Evolutionary conservation across 2,888 invertebrate genomes (phyloP), one percentile per base, ranked within the genome.

Genomic region (Cephus rjabovi): DNA sequence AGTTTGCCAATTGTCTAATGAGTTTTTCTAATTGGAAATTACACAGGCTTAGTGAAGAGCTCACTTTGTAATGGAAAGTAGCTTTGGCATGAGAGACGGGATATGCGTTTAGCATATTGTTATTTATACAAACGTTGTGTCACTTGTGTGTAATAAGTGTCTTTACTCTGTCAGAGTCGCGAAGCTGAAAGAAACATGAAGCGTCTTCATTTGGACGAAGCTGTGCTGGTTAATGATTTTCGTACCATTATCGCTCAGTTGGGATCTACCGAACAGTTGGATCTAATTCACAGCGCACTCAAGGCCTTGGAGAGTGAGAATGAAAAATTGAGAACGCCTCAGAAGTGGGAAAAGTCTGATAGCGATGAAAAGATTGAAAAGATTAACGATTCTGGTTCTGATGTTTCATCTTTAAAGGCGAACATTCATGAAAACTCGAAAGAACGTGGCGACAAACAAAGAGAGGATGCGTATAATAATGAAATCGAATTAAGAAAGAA

Each of bases 401-500:
- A 89, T 56, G 77, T 85, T 33, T 80, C 83, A n/a, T 76, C 84
- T 69, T 78, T 86, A 33, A 86, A 79, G 34, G 79, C 81, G 15
- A 79, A 82, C 69, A 77, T 82, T 75, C 85, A 86, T 6, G 81
- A 40, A 11, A 81, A 81, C 23, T 56, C 80, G 34, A 83, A 82
- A 79, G 23, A 80, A 79, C 1, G 70, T 56, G 3, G 33, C 31
- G 31, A 15, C 33, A 33, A 33, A 12, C 12, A 71, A 71, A 71
- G 12, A 12, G 73, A 73, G 15, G 73, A 34, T 30, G 37, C 76
- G 30, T 83, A 75, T 31, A 86, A 86, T 31, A 82, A 80, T 12
- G 90, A 90, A 37, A 77, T 77, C 33, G 90, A 92, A 11, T 83
- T 93, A 34, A 89, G 89, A 71, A 92, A 92, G 74, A 93, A 94